Base-by-base conservation (phyloP, 2,888 invertebrate genomes). In the Volucella zonaria region DNA sequence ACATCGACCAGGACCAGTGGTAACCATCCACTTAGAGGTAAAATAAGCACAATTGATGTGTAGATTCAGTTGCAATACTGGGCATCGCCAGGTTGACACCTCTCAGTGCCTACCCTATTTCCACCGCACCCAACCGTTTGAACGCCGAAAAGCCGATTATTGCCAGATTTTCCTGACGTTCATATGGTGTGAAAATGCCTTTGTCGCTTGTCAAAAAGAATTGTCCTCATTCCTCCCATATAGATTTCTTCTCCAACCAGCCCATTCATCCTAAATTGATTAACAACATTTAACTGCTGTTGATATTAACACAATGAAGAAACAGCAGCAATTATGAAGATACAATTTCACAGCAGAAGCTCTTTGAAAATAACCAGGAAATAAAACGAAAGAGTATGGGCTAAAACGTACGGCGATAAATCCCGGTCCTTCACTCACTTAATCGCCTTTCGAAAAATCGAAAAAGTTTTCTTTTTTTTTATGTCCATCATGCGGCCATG, bases 401-500 rank as follows among this genome's bases (percentile, higher is more conserved):
- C 18, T 23, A 23, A 68, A 49, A 76, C 38, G 64, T 70, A 66
- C 52, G 82, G 68, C 82, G 67, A 82, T 82, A 73, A 77, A 73
- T 73, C 61, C 45, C 67, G 56, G 51, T 62, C 67, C 74, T 66
- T 68, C 83, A 54, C 54, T 75, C 83, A 79, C 75, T 83, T 79
- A 75, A 83, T 75, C 74, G 75, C 70, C 68, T 76, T 64, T 81
- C n/a, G 14, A 52, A 71, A 56, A 68, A 70, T 81, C n/a, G 14
- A 52, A 71, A 56, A 68, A 70, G n/a, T 54, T 43, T 58, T 68
- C 64, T 66, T 83, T 83, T 66, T 75, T 61, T 76, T 66, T 54
- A 58, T 79, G 83, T 83, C 83, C 83, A 79, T 83, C 83, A 79
- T 75, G 70, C 43, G 70, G 59, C 79, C 47, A 74, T 75, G 74